Percentiles rank a stretch among this genome's conserved stretches.
These are phyloP conservation scores for Tursiops truncatus DNA, from an alignment of 2,113 vertebrate species.

Conservation along the genomic window DNA sequence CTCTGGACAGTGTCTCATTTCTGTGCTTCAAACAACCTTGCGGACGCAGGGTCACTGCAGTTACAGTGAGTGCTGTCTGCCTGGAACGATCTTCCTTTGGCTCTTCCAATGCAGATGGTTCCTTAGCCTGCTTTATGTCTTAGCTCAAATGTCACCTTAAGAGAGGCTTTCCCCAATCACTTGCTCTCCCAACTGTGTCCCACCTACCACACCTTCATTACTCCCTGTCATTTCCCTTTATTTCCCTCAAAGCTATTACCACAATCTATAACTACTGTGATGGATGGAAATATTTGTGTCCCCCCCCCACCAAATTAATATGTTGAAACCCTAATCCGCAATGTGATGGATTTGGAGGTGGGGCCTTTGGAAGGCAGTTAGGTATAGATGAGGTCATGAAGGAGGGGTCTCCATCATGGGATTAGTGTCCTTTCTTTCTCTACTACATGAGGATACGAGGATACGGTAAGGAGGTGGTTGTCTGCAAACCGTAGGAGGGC, in stretches of 20 bases:
- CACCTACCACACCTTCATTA: neutral
- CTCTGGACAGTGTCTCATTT: neutral
- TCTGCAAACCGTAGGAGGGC: neutral
- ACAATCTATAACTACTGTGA: neutral
- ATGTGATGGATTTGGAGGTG: neutral
- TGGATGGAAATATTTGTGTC: accelerated
- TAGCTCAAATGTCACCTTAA: neutral
- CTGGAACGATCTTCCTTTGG: neutral
- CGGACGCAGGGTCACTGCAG: neutral
- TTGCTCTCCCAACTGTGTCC: neutral
- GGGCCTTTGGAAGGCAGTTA: neutral
- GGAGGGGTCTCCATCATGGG: neutral
- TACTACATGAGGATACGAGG: neutral
- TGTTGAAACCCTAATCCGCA: neutral
- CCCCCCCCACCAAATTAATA: neutral
- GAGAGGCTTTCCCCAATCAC: neutral
- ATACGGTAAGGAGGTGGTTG: neutral
- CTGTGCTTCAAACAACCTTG: neutral
- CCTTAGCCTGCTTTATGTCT: neutral
- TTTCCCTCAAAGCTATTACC: neutral
- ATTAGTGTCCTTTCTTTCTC: neutral
- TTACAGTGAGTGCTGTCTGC: neutral
- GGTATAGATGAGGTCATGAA: neutral
- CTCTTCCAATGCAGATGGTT: neutral
- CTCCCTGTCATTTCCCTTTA: neutral